phyloP scores from a whole-genome alignment of 2,888 invertebrate species.

The Spodoptera picta region DNA sequence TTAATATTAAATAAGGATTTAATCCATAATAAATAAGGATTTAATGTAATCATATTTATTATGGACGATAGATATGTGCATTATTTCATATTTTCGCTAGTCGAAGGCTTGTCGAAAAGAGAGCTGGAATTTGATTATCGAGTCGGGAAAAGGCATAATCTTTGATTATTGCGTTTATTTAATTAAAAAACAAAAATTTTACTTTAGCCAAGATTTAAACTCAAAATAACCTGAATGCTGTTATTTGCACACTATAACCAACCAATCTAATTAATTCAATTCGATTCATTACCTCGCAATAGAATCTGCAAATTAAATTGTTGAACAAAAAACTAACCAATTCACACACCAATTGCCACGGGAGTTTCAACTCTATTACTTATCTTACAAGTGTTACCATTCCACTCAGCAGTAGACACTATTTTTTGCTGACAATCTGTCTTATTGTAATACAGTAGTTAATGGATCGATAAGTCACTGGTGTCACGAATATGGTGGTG shows the following conservation, averaged over 20 bases:
- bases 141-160: too few relatives aligned
- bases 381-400: neutral
- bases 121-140: too few relatives aligned
- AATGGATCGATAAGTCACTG: slow-evolving; percentile 27
- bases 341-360: slow-evolving; percentile 4
- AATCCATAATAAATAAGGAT: too few relatives aligned
- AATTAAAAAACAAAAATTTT: too few relatives aligned
- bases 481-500: neutral
- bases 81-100: too few relatives aligned
- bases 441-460: slow-evolving; percentile 1
- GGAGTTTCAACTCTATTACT: slow-evolving; percentile 1
- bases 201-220: too few relatives aligned
- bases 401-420: neutral
- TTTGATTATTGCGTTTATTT: too few relatives aligned
- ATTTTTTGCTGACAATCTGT: slow-evolving; percentile 5
- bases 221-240: slow-evolving; percentile 4
- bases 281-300: slow-evolving; percentile 20
- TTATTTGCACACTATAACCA: slow-evolving; percentile 3
- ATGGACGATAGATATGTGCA: too few relatives aligned
- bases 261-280: slow-evolving; percentile 3
- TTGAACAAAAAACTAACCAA: slow-evolving; percentile 28
- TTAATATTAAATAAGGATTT: too few relatives aligned
- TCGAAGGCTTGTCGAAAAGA: too few relatives aligned
- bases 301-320: slow-evolving; percentile 6
- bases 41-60: too few relatives aligned